Percentiles rank a stretch among this genome's conserved stretches.
phyloP scores from a whole-genome alignment of 2,888 invertebrate species.

The Phytoseiulus persimilis region DNA sequence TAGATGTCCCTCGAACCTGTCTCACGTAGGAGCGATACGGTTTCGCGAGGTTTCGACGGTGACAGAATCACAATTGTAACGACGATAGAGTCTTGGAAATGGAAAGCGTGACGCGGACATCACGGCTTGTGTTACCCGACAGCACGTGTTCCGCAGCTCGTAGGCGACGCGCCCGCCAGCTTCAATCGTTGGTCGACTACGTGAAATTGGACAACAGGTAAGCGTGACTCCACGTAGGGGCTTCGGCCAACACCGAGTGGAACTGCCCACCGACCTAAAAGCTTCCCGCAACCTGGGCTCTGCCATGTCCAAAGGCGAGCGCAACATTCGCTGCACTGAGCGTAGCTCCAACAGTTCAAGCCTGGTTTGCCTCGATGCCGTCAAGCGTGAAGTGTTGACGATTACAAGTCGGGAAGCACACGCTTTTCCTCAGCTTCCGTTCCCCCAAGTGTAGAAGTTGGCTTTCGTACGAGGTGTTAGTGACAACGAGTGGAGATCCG shows the following conservation, averaged over 20 bases:
- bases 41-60: background rate
- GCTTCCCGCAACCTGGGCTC: background rate
- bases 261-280: background rate
- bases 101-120: background rate
- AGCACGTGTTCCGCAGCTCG: background rate
- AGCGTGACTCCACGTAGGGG: constrained; percentile 32
- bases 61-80: background rate
- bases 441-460: background rate
- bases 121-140: background rate
- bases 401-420: background rate
- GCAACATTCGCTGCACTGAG: background rate
- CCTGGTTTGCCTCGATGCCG: background rate
- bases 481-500: background rate
- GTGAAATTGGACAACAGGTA: background rate
- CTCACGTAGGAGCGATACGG: background rate
- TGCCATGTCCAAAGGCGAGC: background rate
- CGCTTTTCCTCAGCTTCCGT: background rate
- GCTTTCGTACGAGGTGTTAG: background rate
- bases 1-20: background rate
- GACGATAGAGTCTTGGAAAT: background rate
- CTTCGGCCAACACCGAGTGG: background rate
- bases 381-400: background rate
- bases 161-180: background rate
- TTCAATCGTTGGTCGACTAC: background rate
- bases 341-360: background rate